Evolutionary conservation across 2,797 vertebrate species (phyloP).

Genomic region (Uromys caudimaculatus): DNA sequence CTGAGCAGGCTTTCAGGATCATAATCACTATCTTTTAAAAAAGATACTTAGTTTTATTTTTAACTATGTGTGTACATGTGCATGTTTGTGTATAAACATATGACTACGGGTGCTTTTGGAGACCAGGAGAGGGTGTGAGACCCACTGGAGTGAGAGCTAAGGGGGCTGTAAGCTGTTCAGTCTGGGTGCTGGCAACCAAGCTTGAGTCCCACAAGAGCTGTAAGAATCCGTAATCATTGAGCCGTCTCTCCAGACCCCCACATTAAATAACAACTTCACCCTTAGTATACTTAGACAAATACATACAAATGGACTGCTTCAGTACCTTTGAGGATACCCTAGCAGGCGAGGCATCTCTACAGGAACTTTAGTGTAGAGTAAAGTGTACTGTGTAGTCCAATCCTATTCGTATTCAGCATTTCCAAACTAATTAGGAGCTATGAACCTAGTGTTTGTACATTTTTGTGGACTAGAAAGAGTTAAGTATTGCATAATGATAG

Average conservation of each 20-base stretch:
- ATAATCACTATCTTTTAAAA: background rate
- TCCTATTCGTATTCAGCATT: slow-evolving; percentile 18
- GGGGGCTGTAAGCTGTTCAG: background rate
- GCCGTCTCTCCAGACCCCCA: background rate
- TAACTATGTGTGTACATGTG: background rate
- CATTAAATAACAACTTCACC: slow-evolving; percentile 4
- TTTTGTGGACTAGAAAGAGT: background rate
- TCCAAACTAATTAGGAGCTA: background rate
- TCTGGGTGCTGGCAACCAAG: background rate
- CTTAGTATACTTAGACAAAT: slow-evolving; percentile 18
- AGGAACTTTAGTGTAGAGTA: background rate
- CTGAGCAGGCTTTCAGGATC: background rate
- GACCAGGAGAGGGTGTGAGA: background rate
- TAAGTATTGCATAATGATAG: background rate
- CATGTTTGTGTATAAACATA: background rate
- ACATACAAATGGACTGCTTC: background rate
- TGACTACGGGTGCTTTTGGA: background rate
- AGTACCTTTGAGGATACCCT: background rate
- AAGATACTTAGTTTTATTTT: background rate
- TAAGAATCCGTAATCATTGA: background rate
- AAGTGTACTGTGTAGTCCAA: background rate
- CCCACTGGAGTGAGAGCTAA: background rate
- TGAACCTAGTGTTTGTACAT: slow-evolving; percentile 28
- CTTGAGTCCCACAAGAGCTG: background rate
- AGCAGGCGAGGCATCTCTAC: slow-evolving; percentile 5